Conservation (phyloP, 30 jellyfish, hydroid and myxozoan genomes). For the Mastigias papua region DNA sequence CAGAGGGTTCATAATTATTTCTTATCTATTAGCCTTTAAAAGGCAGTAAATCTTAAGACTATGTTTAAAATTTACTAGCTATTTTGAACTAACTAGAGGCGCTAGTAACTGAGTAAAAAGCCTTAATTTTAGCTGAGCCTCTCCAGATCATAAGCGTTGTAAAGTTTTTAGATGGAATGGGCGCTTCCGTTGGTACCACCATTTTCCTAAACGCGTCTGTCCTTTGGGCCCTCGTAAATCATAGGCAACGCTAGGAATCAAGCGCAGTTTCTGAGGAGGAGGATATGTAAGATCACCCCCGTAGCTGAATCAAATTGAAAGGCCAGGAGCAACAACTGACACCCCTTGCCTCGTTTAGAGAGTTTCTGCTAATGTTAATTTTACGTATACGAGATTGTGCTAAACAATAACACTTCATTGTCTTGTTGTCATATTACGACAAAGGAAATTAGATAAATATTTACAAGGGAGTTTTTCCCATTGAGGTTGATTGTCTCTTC, state of each 20-base stretch:
- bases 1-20: too few relatives aligned
- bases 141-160: too few relatives aligned
- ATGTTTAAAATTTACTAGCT: too few relatives aligned
- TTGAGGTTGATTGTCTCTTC: background rate
- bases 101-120: too few relatives aligned
- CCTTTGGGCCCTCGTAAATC: background rate
- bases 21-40: too few relatives aligned
- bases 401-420: background rate
- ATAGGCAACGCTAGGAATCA: background rate
- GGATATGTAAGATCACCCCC: slow-evolving; percentile 7
- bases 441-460: slow-evolving; percentile 40
- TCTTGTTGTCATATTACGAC: slow-evolving; percentile 13
- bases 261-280: background rate
- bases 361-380: slow-evolving; percentile 16
- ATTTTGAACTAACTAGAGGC: too few relatives aligned
- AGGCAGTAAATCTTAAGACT: too few relatives aligned
- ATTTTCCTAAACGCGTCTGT: background rate
- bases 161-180: too few relatives aligned
- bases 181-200: too few relatives aligned
- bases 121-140: too few relatives aligned
- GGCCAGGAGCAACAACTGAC: background rate
- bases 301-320: background rate
- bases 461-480: slow-evolving; percentile 47
- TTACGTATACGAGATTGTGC: background rate
- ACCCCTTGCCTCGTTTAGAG: slow-evolving; percentile 29